Conservation (phyloP, 2,888 invertebrate species). For the Eremobia ochroleuca region DNA sequence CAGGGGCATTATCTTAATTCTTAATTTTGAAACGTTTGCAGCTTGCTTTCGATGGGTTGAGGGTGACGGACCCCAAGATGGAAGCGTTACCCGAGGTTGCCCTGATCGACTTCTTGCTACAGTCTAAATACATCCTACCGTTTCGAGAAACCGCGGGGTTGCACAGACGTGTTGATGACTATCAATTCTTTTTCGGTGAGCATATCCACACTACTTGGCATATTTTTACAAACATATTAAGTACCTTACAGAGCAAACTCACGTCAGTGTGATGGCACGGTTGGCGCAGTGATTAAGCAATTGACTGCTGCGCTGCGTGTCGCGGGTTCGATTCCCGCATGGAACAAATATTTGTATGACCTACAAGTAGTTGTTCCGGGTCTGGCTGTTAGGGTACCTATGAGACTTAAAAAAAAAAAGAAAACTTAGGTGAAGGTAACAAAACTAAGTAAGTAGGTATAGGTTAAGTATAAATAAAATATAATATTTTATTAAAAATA, state of each 20-base stretch:
- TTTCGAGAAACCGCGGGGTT: constrained; percentile 77
- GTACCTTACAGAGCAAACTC: not conserved
- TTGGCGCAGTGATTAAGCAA: too few relatives aligned
- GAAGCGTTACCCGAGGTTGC: constrained; percentile 88
- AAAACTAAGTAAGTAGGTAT: too few relatives aligned
- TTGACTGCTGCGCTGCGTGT: too few relatives aligned
- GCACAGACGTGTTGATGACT: constrained; percentile 86
- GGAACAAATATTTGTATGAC: too few relatives aligned
- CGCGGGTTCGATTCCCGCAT: too few relatives aligned
- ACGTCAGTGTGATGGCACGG: too few relatives aligned
- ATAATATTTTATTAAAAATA: too few relatives aligned
- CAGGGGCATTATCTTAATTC: not conserved
- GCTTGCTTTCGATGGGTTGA: constrained; percentile 83
- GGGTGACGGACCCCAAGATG: constrained; percentile 84
- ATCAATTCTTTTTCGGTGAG: constrained; percentile 85
- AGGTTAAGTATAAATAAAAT: too few relatives aligned
- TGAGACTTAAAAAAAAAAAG: too few relatives aligned
- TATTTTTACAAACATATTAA: not conserved
- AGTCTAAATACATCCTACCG: constrained; percentile 82
- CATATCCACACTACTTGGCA: not conserved
- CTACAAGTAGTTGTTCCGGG: too few relatives aligned
- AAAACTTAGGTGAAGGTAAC: too few relatives aligned
- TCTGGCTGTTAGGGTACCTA: too few relatives aligned
- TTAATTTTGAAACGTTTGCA: constrained; percentile 65
- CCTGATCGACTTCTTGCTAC: constrained; percentile 85